A percentile compares a stretch with the other conserved stretches of the same genome.
Conservation (phyloP, 2,888 invertebrate genomes). For the Gymnocheta viridis region DNA sequence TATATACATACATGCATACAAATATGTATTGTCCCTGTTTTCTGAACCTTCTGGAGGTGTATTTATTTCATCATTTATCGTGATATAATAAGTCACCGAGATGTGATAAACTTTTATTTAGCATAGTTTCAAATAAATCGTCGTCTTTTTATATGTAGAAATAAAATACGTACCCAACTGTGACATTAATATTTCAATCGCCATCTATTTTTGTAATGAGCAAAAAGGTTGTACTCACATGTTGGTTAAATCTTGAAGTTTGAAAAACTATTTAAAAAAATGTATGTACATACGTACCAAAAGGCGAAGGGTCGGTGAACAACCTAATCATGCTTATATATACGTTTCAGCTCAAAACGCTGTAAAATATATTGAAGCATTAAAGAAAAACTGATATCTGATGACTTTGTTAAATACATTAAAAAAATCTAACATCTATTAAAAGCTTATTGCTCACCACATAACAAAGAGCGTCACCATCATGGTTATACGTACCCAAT, state of each 20-base stretch:
- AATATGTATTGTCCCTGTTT: constrained; percentile 27
- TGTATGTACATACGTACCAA: constrained; percentile 58
- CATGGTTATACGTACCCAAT: constrained; percentile 61
- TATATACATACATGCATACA: constrained; percentile 48
- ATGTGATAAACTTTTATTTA: constrained; percentile 15
- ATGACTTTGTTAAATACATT: constrained; percentile 42
- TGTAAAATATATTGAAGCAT: constrained; percentile 58
- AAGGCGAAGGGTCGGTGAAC: constrained; percentile 21
- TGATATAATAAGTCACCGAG: neutral
- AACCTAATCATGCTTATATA: constrained; percentile 36
- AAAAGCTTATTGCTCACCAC: constrained; percentile 60
- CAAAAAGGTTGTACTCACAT: constrained; percentile 59
- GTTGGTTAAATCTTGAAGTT: constrained; percentile 44
- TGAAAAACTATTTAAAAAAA: constrained; percentile 24
- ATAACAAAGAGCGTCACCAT: constrained; percentile 20
- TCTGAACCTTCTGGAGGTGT: constrained; percentile 8
- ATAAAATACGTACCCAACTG: constrained; percentile 54
- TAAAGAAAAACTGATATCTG: constrained; percentile 40
- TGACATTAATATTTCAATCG: constrained; percentile 33
- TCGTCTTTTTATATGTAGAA: constrained; percentile 14
- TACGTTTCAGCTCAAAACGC: constrained; percentile 57
- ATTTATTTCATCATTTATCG: constrained; percentile 8
- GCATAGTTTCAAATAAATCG: constrained; percentile 13
- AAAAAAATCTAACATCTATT: constrained; percentile 55
- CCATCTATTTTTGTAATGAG: constrained; percentile 47